Conservation (phyloP, 2,888 invertebrate species). For the Amblyjoppa proteus region DNA sequence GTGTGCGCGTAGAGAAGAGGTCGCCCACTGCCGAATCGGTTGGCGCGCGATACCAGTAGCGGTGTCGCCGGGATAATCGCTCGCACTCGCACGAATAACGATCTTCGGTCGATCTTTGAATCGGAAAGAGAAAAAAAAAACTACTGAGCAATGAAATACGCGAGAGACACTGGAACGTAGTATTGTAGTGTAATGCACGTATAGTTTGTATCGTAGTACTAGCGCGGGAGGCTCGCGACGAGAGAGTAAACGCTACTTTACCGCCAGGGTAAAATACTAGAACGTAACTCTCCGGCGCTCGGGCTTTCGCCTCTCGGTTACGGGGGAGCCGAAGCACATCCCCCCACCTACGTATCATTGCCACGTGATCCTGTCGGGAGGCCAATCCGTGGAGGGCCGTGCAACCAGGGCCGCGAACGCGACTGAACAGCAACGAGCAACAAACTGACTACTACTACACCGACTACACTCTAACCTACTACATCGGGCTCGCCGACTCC, state of each 20-base stretch:
- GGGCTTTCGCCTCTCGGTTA: conserved; percentile 75
- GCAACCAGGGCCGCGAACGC: conserved; percentile 42
- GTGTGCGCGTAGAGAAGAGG: conserved; percentile 6
- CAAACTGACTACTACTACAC: conserved; percentile 30
- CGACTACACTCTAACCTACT: conserved; percentile 22
- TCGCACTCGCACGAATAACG: neutral
- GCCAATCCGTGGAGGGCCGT: conserved; percentile 62
- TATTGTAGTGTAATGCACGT: conserved; percentile 2
- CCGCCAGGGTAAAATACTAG: conserved; percentile 80
- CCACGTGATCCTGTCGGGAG: conserved; percentile 65
- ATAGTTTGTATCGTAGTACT: conserved; percentile 35
- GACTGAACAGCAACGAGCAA: conserved; percentile 35
- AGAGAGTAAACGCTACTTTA: conserved; percentile 77
- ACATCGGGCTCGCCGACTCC: neutral
- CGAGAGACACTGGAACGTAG: conserved; percentile 1
- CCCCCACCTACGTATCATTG: conserved; percentile 70
- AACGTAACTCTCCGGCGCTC: conserved; percentile 74
- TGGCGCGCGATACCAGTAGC: conserved; percentile 20
- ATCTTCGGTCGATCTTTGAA: conserved; percentile 2
- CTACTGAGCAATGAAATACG: neutral
- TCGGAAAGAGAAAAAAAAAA: neutral
- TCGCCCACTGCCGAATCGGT: conserved; percentile 39
- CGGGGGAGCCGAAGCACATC: conserved; percentile 76
- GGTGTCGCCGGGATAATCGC: neutral
- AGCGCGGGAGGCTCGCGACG: conserved; percentile 65